These are phyloP conservation scores for Pelochelys cantorii DNA, from an alignment of 2,797 vertebrate species.

Conservation along the genomic window DNA sequence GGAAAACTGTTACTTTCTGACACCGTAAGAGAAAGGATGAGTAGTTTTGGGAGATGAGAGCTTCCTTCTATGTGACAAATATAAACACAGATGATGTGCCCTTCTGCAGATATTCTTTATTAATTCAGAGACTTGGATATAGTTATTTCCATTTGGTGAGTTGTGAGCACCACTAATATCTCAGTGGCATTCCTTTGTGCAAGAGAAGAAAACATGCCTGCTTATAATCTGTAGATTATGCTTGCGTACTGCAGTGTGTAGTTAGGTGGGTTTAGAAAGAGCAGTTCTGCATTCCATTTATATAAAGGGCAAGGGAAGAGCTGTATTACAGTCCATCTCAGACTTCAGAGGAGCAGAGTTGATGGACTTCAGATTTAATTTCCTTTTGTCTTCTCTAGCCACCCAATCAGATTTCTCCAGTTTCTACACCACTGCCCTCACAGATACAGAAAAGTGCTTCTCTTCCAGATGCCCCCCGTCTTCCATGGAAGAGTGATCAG, in stretches of 20 bases:
- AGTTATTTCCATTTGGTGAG: neutral
- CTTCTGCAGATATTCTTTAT: neutral
- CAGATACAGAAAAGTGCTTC: slow-evolving; percentile 29
- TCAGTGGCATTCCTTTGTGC: neutral
- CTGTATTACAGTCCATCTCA: neutral
- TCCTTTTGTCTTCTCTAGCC: slow-evolving; percentile 34
- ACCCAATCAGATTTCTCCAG: rapidly evolving
- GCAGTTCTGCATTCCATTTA: rapidly evolving
- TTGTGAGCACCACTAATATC: neutral
- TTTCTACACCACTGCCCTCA: slow-evolving; percentile 9
- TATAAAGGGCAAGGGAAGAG: neutral
- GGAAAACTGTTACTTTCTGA: neutral
- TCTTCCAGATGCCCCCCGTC: slow-evolving; percentile 51
- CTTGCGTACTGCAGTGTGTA: neutral
- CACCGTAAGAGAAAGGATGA: neutral
- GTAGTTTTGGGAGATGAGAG: neutral
- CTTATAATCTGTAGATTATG: rapidly evolving
- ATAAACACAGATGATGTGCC: neutral
- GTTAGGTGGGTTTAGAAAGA: neutral
- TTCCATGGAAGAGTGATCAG: slow-evolving; percentile 68
- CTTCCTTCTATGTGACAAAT: neutral
- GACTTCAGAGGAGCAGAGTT: neutral
- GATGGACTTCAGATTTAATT: neutral
- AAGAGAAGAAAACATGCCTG: neutral
- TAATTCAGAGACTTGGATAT: neutral